These are phyloP conservation scores for Agelas oroides DNA, from an alignment of 37 sponge, comb jelly and placozoan genomes.

Conservation along the genomic window DNA sequence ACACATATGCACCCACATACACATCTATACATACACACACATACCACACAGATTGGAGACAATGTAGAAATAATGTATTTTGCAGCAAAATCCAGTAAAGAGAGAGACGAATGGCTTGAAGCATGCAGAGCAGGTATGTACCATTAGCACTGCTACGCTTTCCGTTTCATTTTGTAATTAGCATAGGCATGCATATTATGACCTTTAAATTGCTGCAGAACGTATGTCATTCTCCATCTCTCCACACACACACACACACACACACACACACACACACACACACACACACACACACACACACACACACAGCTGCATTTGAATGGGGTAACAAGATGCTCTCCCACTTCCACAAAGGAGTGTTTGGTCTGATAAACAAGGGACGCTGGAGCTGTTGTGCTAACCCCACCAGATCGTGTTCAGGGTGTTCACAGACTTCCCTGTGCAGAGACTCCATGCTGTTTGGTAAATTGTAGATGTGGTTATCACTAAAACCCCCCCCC, in stretches of 20 bases:
- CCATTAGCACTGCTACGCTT: neutral
- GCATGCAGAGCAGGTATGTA: conserved; percentile 69
- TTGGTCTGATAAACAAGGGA: conserved; percentile 55
- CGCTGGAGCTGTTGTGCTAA: conserved; percentile 84
- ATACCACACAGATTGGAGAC: conserved; percentile 71
- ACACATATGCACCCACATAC: neutral
- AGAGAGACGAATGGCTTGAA: conserved; percentile 61
- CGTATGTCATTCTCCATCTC: no score
- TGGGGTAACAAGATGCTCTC: conserved; percentile 36
- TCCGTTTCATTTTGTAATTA: neutral
- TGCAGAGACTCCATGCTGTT: no score
- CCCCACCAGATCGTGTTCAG: conserved; percentile 33
- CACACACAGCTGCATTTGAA: conserved; percentile 29
- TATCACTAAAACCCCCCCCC: no score
- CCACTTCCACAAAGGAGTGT: conserved; percentile 73
- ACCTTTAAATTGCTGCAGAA: neutral
- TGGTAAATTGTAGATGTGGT: no score
- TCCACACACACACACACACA: neutral
- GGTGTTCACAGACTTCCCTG: no score
- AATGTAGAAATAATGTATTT: conserved; percentile 73
- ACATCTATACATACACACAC: neutral
- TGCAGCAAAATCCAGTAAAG: conserved; percentile 43
- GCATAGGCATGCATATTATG: no score
- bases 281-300: neutral
- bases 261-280: conserved; percentile 8